Base-by-base conservation (phyloP, 2,113 vertebrate species). In the Carassius carassius region DNA sequence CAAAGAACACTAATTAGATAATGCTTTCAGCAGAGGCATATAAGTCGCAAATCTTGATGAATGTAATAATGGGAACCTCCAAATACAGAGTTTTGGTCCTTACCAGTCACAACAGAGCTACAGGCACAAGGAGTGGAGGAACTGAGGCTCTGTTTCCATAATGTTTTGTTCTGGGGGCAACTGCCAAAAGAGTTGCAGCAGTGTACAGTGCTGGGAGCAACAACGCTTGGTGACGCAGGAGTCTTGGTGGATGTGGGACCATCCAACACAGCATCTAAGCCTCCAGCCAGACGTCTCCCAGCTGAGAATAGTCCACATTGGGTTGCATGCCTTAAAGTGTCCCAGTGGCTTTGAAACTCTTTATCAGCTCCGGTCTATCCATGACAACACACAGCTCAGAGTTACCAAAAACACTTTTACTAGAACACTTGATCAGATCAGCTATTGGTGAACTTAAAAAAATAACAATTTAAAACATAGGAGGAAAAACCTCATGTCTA, bases 31-130 rank as follows among this genome's bases (percentile, higher is more conserved):
- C 3, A 72, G 41, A 74, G n/a, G 12, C 23, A 78, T 32, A 65
- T 25, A 72, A 54, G 12, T 62, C 16, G 6, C 7, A 69, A 25
- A 67, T 32, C 10, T 12, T 49, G 72, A 13, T 19, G 23, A 80
- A 80, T 65, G 37, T 11, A 47, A 73, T 51, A 17, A 44, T n/a
- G 74, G 1, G 12, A 79, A 78, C 65, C 76, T 41, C 47, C 51
- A 83, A 86, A 83, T 37, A 25, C 56, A 72, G n/a, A 44, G 16
- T 17, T 75, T 82, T 19, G 73, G 79, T 88, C 87, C 91, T 93
- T 93, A 94, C 93, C 92, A n/a, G 92, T 89, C n/a, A 90, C n/a
- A 8, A 91, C 62, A 0, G 92, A 91, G 80, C 85, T 86, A 90
- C 85, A 92, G 72, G 89, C 87, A 0, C 91, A 89, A 3, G 91